phyloP scores from a whole-genome alignment of 2,888 invertebrate species.

The Pteria penguin region DNA sequence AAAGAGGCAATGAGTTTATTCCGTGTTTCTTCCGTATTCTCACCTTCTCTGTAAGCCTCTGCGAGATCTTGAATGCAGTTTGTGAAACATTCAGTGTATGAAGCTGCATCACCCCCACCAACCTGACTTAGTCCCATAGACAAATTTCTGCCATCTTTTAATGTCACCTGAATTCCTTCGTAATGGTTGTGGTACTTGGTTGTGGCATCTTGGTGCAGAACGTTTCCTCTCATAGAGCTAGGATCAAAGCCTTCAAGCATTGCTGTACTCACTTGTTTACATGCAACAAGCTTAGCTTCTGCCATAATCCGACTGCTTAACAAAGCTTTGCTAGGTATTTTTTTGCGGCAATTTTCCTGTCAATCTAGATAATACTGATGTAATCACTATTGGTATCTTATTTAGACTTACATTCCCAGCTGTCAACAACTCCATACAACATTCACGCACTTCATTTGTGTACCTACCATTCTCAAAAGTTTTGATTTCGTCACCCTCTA shows the following conservation, averaged over 20 bases:
- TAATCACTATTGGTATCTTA: not conserved
- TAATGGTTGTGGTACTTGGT: slow-evolving; percentile 30
- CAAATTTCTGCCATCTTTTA: not conserved
- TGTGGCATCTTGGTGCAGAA: slow-evolving; percentile 22
- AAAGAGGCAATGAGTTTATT: too few relatives aligned
- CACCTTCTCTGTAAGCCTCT: not conserved
- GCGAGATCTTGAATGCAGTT: slow-evolving; percentile 7
- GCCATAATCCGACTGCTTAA: not conserved
- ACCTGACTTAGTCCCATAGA: slow-evolving; percentile 12
- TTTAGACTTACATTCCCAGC: not conserved
- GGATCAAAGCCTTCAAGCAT: not conserved
- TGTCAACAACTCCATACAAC: not conserved
- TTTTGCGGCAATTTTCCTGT: not conserved
- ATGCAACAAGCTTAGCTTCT: not conserved
- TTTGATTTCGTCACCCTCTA: not conserved
- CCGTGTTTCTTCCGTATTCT: too few relatives aligned
- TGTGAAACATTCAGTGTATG: slow-evolving; percentile 16
- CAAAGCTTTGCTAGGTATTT: not conserved
- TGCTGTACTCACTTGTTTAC: not conserved
- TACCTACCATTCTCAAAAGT: not conserved
- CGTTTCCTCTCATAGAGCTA: not conserved
- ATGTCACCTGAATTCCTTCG: slow-evolving; percentile 3
- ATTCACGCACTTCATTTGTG: not conserved
- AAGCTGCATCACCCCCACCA: slow-evolving; percentile 6
- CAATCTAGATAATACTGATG: not conserved